phyloP scores from a whole-genome alignment of 2,888 invertebrate genomes.

The Dolomedes plantarius region DNA sequence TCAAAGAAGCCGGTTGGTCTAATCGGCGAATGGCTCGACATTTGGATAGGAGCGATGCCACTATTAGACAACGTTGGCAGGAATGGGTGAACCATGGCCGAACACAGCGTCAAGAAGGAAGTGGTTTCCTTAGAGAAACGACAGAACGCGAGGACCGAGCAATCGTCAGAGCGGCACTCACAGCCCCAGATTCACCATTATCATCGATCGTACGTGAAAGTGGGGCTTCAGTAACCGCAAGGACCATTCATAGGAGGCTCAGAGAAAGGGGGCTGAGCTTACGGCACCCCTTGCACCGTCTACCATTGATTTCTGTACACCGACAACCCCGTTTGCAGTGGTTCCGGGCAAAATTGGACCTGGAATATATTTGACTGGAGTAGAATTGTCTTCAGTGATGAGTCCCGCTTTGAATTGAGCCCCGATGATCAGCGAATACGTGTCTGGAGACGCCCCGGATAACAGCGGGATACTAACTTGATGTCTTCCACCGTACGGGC shows the following conservation, averaged over 20 bases:
- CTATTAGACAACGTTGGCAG: background rate
- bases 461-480: background rate
- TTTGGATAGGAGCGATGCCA: background rate
- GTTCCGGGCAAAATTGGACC: too few relatives aligned
- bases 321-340: too few relatives aligned
- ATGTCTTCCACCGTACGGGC: background rate
- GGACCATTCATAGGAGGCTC: background rate
- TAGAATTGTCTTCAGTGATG: too few relatives aligned
- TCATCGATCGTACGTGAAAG: too few relatives aligned
- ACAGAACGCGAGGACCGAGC: too few relatives aligned
- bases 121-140: background rate
- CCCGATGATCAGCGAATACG: background rate
- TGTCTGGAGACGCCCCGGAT: background rate
- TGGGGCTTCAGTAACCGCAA: too few relatives aligned
- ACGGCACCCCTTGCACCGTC: background rate
- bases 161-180: too few relatives aligned
- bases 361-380: too few relatives aligned
- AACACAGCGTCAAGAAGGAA: background rate
- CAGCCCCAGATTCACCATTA: too few relatives aligned
- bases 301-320: too few relatives aligned
- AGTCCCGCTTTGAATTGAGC: too few relatives aligned
- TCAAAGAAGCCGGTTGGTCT: background rate
- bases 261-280: background rate
- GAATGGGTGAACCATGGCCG: too few relatives aligned
- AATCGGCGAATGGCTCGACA: background rate